phyloP scores from a whole-genome alignment of 2,888 invertebrate species.

The Cephonodes hylas region DNA sequence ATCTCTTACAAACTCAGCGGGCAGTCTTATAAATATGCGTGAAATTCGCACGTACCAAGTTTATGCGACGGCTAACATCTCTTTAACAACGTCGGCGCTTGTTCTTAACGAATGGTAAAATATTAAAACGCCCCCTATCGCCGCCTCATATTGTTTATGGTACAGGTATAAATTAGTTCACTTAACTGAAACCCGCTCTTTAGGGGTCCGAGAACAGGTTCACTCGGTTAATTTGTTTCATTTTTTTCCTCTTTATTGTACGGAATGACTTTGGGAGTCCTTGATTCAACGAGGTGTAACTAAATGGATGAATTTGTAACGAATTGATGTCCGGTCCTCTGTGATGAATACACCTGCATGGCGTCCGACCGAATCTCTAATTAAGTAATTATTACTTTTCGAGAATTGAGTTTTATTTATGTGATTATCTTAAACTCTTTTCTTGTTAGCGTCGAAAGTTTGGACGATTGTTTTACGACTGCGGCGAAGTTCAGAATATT shows the following conservation, averaged over 20 bases:
- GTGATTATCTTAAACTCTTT: slow-evolving; percentile 16
- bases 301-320: slow-evolving; percentile 77
- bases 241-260: slow-evolving; percentile 66
- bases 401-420: slow-evolving; percentile 36
- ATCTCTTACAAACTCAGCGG: slow-evolving; percentile 43
- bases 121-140: slow-evolving; percentile 19
- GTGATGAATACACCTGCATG: slow-evolving; percentile 68
- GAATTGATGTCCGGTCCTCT: slow-evolving; percentile 77
- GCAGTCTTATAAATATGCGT: slow-evolving; percentile 45
- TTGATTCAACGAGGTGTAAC: slow-evolving; percentile 80
- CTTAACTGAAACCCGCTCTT: slow-evolving; percentile 72
- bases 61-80: slow-evolving; percentile 56
- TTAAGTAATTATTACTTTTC: slow-evolving; percentile 68
- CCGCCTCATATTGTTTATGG: slow-evolving; percentile 70
- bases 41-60: slow-evolving; percentile 46
- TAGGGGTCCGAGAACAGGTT: slow-evolving; percentile 77
- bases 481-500: no score
- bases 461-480: slow-evolving; percentile 18
- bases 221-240: slow-evolving; percentile 74
- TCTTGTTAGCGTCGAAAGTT: slow-evolving; percentile 18
- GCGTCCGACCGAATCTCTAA: slow-evolving; percentile 61
- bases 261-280: slow-evolving; percentile 73
- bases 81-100: slow-evolving; percentile 32
- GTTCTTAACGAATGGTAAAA: slow-evolving; percentile 11
- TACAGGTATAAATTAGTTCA: slow-evolving; percentile 78